These are phyloP conservation scores for Vulpes ferrilata DNA, from an alignment of 2,113 vertebrate species.

Conservation along the genomic window DNA sequence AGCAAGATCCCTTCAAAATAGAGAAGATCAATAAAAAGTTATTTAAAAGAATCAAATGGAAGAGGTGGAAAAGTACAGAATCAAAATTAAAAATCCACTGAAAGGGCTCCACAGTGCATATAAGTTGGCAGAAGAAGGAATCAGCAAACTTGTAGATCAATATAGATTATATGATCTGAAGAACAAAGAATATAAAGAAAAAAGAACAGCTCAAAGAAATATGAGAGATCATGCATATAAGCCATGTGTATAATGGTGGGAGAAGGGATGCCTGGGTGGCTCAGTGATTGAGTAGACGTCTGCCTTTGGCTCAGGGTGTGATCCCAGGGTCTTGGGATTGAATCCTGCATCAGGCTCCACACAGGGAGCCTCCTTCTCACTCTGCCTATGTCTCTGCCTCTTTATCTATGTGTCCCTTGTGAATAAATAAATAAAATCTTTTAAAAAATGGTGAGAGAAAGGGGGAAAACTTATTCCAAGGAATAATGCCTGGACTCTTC, in stretches of 20 bases:
- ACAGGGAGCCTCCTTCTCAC: no score
- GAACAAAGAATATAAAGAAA: neutral
- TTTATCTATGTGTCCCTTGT: no score
- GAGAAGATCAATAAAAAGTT: neutral
- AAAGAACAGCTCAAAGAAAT: neutral
- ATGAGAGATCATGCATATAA: neutral
- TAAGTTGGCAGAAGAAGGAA: neutral
- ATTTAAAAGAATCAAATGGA: neutral
- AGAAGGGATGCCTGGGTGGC: neutral
- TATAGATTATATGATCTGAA: neutral
- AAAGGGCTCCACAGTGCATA: neutral
- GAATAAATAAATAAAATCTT: no score
- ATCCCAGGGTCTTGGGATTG: no score
- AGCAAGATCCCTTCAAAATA: neutral
- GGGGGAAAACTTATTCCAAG: neutral
- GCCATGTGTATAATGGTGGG: neutral
- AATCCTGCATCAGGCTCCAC: no score
- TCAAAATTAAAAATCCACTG: neutral
- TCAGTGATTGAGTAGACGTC: no score
- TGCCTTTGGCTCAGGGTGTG: no score
- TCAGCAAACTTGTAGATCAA: neutral
- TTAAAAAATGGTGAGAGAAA: neutral
- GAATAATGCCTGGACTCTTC: neutral
- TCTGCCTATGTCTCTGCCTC: no score
- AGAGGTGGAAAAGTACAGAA: neutral